phyloP scores from a whole-genome alignment of 2,113 vertebrate genomes.

The Sander lucioperca region DNA sequence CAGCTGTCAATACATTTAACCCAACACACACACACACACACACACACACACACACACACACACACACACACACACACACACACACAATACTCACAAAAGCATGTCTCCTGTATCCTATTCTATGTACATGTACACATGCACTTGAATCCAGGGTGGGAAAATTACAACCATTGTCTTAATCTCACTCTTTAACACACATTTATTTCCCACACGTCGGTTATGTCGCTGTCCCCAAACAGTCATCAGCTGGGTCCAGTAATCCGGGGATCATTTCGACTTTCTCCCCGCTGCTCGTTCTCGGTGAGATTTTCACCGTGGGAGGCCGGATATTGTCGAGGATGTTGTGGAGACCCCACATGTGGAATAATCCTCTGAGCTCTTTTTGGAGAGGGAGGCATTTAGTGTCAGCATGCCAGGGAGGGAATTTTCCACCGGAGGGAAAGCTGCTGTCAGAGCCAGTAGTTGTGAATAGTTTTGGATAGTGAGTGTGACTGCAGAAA shows the following conservation, averaged over 20 bases:
- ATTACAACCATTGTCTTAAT: constrained; percentile 14
- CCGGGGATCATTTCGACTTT: constrained; percentile 34
- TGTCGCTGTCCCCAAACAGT: constrained; percentile 76
- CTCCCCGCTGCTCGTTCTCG: constrained; percentile 17
- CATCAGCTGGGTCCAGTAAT: constrained; percentile 71
- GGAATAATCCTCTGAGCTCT: constrained; percentile 57
- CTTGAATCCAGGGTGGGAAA: constrained; percentile 55
- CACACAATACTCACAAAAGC: background rate
- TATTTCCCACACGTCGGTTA: constrained; percentile 55
- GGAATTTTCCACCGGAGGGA: constrained; percentile 42
- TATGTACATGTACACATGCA: constrained; percentile 45
- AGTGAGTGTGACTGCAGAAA: constrained; percentile 25
- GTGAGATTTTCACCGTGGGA: constrained; percentile 62
- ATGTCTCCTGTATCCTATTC: background rate
- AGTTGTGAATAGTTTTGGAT: background rate
- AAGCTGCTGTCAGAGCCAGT: background rate
- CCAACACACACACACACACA: too few species aligned
- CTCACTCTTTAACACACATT: constrained; percentile 40
- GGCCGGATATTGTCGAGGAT: constrained; percentile 47
- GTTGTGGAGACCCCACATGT: constrained; percentile 68
- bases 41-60: background rate
- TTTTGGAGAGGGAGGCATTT: constrained; percentile 36
- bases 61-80: background rate
- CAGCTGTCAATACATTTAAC: constrained; percentile 18
- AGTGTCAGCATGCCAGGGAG: constrained; percentile 39